phyloP scores from a whole-genome alignment of 2,888 invertebrate species.

The Trichopoda pennipes region DNA sequence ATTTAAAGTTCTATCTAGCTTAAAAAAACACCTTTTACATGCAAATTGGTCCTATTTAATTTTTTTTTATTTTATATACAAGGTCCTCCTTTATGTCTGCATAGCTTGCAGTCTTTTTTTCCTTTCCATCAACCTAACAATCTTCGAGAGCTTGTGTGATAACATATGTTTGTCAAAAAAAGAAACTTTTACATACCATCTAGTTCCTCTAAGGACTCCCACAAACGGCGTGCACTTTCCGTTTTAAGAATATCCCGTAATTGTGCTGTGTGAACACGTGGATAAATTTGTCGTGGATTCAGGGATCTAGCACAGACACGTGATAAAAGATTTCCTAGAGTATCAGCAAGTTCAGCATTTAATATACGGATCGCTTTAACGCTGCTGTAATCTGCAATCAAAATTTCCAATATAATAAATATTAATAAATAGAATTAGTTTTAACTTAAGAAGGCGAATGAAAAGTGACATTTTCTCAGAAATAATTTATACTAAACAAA shows the following conservation, averaged over 20 bases:
- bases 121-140: too few relatives aligned
- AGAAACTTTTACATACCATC: conserved; percentile 82
- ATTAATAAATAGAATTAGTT: background rate
- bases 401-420: too few relatives aligned
- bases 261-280: conserved; percentile 83
- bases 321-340: conserved; percentile 93
- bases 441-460: background rate
- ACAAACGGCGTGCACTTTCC: conserved; percentile 82
- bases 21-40: too few relatives aligned
- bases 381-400: conserved; percentile 90
- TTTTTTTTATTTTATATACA: too few relatives aligned
- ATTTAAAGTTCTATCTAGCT: too few relatives aligned
- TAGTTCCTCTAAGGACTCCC: conserved; percentile 83
- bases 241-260: conserved; percentile 80
- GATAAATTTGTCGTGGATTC: conserved; percentile 90
- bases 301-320: conserved; percentile 89
- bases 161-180: too few relatives aligned
- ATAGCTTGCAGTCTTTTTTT: too few relatives aligned
- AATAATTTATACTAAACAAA: too few relatives aligned
- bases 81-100: too few relatives aligned
- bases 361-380: conserved; percentile 87
- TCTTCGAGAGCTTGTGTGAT: too few relatives aligned
- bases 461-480: too few relatives aligned
- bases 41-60: too few relatives aligned
- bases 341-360: conserved; percentile 95